phyloP scores from a whole-genome alignment of 2,797 vertebrate genomes.

The Anomalospiza imberbis region DNA sequence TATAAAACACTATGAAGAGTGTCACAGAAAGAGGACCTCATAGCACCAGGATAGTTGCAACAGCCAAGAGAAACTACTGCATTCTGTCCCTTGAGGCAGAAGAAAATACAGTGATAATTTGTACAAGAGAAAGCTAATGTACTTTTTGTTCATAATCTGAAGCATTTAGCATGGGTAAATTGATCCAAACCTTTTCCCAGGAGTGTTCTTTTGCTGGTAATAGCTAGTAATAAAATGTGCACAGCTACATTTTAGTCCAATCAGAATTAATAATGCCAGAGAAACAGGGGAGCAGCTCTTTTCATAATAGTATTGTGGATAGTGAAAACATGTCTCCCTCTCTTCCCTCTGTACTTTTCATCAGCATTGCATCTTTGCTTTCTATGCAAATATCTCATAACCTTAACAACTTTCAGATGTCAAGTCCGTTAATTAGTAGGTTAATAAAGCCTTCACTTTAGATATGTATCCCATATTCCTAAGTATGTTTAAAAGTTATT shows the following conservation, averaged over 20 bases:
- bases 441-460: background rate
- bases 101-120: background rate
- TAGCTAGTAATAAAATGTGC: background rate
- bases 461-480: background rate
- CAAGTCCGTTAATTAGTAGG: background rate
- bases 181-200: background rate
- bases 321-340: background rate
- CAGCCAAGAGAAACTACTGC: background rate
- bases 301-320: background rate
- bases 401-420: background rate
- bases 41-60: background rate
- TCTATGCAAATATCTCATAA: background rate
- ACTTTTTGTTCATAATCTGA: background rate
- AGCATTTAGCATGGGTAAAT: background rate
- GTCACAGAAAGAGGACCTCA: background rate
- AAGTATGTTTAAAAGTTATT: background rate
- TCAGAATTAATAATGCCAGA: conserved; percentile 1
- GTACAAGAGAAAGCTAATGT: background rate
- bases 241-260: background rate
- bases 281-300: background rate
- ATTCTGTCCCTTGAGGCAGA: background rate
- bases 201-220: background rate
- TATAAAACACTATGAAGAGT: background rate
- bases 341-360: background rate
- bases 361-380: background rate